phyloP scores from a whole-genome alignment of 2,113 vertebrate species.

The Pseudorhombus dupliciocellatus region DNA sequence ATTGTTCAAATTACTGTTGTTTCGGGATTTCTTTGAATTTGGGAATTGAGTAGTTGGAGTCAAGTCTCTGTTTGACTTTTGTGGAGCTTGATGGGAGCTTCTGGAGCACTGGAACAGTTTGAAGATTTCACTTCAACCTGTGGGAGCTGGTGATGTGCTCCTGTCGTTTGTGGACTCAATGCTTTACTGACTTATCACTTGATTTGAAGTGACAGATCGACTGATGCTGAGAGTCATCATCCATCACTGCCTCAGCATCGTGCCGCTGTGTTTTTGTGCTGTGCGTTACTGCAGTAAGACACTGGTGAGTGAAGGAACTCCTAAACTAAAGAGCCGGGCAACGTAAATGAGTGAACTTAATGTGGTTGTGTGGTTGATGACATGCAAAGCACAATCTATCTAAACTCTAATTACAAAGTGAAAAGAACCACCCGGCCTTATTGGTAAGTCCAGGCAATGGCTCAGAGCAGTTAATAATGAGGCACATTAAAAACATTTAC shows the following conservation, averaged over 20 bases:
- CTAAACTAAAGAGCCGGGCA: neutral
- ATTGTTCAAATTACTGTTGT: neutral
- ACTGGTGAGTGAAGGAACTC: neutral
- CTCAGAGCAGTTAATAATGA: neutral
- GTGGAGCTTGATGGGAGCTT: neutral
- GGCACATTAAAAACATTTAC: neutral
- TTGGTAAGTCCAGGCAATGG: too few relatives aligned
- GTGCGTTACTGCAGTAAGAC: neutral
- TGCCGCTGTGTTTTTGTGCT: neutral
- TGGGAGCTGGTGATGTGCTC: neutral
- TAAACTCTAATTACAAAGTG: neutral
- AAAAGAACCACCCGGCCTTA: neutral
- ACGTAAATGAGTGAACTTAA: neutral
- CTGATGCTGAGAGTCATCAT: neutral
- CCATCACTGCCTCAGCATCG: neutral
- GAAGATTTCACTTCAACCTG: neutral
- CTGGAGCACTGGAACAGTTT: neutral
- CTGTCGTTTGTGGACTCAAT: neutral
- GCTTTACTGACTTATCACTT: neutral
- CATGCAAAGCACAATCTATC: neutral
- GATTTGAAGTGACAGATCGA: neutral
- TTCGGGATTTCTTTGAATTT: too few relatives aligned
- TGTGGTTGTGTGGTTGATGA: constrained; percentile 1
- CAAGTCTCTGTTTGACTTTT: neutral
- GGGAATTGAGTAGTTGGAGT: constrained; percentile 12